Evolutionary conservation across 2,888 invertebrate species (phyloP), one percentile per base, ranked within the genome.

Genomic region (Bembecia ichneumoniformis): DNA sequence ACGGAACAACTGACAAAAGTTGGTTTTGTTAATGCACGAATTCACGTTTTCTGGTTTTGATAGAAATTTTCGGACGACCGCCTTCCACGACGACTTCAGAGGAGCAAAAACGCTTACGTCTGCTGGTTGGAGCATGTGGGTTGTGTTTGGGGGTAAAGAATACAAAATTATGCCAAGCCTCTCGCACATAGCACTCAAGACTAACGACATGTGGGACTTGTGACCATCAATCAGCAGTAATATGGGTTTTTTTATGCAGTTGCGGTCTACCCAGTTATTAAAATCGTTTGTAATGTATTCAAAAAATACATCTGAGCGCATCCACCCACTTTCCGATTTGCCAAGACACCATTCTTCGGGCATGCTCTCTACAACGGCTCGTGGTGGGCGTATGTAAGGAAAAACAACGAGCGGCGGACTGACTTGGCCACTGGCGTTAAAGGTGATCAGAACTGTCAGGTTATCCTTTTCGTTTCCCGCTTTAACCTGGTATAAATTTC

Each of bases 391-490:
- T 36, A 35, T 16, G 11, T 35, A 16, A 1, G 52, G 51, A 15
- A 59, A 62, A 0, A 64, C 55, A 1, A 60, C 52, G 3, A 43
- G 45, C 5, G 59, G 57, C 3, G 58, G 58, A 34, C 52, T 56
- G 11, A 61, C 51, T 15, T 60, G 43, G 3, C 65, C 59, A 48
- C 14, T 40, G 7, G 67, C 68, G 47, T 52, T 51, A 46, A 66
- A 59, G 9, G 51, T 54, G 10, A 63, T 47, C 10, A 68, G 45
- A 1, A 66, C 63, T 3, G 68, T 68, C n/a, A 68, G 9, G 35
- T 53, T 61, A 11, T 62, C 64, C 56, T 68, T 69, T 52, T 66
- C 64, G 15, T 59, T 62, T 2, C 58, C 55, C 14, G 40, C 47
- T 48, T 60, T 58, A 15, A 63, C 52, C 10, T 49, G n/a, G 52